phyloP scores from a whole-genome alignment of 2,113 vertebrate species.

The Vombatus ursinus region DNA sequence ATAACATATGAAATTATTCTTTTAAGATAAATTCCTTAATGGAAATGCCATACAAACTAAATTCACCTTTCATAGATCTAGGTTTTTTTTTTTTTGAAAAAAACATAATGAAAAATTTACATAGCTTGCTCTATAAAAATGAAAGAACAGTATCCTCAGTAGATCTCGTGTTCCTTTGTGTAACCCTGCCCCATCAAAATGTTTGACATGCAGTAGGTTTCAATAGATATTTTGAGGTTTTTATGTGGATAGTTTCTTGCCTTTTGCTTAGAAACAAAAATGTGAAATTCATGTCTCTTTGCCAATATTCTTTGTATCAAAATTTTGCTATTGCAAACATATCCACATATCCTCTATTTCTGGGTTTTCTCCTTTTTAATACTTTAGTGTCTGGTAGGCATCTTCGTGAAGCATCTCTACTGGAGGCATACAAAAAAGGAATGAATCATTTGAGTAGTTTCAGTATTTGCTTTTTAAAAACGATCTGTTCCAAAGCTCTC shows the following conservation, averaged over 20 bases:
- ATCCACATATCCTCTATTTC: not conserved
- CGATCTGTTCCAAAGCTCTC: conserved; percentile 4
- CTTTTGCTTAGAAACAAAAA: not conserved
- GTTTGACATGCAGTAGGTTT: not conserved
- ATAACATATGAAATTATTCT: not conserved
- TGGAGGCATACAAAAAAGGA: conserved; percentile 10
- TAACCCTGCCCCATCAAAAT: not conserved
- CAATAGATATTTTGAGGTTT: not conserved
- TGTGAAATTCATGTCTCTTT: not conserved
- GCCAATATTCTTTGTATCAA: not conserved
- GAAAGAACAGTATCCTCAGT: not conserved
- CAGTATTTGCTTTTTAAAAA: not conserved
- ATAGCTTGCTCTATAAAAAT: not conserved
- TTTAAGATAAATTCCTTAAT: not conserved
- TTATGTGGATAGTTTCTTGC: not conserved
- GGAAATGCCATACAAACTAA: not conserved
- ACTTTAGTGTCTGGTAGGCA: not conserved
- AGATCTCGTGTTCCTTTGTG: not conserved
- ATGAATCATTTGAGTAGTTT: not conserved
- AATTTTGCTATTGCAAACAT: not conserved
- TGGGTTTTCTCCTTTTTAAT: not conserved
- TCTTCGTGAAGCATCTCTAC: conserved; percentile 32
- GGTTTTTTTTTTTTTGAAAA: not conserved
- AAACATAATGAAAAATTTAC: not conserved
- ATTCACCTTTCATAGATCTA: not conserved